Evolutionary conservation across 2,797 vertebrate genomes (phyloP).

Genomic region (Falco cherrug): DNA sequence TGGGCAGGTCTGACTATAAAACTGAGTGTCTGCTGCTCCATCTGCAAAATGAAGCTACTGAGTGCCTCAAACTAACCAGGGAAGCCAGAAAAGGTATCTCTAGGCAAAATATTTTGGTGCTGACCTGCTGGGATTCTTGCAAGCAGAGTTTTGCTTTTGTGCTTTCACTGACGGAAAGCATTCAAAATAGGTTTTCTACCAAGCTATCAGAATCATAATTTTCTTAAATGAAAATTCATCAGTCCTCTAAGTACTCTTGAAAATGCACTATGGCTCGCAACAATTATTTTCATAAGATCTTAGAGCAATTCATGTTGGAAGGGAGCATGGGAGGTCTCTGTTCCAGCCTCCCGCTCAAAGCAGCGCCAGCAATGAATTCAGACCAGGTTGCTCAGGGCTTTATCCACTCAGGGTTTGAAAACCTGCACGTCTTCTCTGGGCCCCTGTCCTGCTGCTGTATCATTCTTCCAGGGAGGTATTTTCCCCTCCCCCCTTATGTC

Average conservation of each 20-base stretch:
- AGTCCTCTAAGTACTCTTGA: background rate
- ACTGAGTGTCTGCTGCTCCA: background rate
- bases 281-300: background rate
- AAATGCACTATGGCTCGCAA: background rate
- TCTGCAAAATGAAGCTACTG: background rate
- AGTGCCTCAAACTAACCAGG: background rate
- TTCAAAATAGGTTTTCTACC: background rate
- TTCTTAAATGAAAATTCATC: background rate
- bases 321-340: background rate
- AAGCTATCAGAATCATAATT: background rate
- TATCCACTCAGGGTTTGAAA: background rate
- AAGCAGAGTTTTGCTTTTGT: background rate
- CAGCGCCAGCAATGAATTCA: background rate
- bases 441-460: background rate
- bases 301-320: background rate
- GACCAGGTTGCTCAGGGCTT: background rate
- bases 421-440: background rate
- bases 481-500: rapidly evolving
- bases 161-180: background rate
- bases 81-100: background rate
- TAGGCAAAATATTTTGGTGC: background rate
- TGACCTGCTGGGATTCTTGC: background rate
- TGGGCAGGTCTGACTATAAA: background rate
- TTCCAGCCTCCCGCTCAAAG: background rate
- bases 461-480: background rate